phyloP scores from a whole-genome alignment of 2,113 vertebrate genomes.

The Megaleporinus macrocephalus region DNA sequence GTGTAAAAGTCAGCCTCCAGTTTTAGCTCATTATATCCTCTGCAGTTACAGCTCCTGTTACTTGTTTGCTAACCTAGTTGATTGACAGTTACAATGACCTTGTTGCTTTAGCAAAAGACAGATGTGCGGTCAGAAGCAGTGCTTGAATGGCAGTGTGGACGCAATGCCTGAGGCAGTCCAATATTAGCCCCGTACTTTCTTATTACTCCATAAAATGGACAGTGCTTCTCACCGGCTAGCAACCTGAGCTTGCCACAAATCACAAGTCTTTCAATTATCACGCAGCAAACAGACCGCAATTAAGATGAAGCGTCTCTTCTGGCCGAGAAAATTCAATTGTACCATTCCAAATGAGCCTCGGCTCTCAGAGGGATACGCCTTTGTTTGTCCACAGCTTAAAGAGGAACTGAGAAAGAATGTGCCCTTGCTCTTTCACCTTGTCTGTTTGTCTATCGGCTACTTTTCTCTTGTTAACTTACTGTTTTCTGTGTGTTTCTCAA shows the following conservation, averaged over 20 bases:
- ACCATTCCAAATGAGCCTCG: slow-evolving; percentile 26
- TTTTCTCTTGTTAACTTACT: background rate
- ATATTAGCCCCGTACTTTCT: slow-evolving; percentile 22
- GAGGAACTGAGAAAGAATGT: slow-evolving; percentile 4
- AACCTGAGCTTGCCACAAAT: slow-evolving; percentile 35
- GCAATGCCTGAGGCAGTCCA: slow-evolving; percentile 17
- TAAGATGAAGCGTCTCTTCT: slow-evolving; percentile 45
- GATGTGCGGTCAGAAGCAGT: background rate
- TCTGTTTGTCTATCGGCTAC: background rate
- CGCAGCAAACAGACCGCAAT: slow-evolving; percentile 46
- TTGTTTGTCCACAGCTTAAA: slow-evolving; percentile 34
- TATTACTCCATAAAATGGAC: slow-evolving; percentile 51
- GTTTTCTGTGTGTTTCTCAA: background rate
- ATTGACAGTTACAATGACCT: no score
- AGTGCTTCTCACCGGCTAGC: slow-evolving; percentile 30
- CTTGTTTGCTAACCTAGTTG: no score
- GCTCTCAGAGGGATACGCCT: slow-evolving; percentile 12
- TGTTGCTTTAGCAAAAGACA: no score
- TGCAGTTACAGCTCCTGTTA: no score
- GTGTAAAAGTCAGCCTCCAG: no score
- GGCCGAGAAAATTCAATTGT: slow-evolving; percentile 37
- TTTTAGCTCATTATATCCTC: no score
- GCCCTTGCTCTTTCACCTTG: background rate
- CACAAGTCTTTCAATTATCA: slow-evolving; percentile 46
- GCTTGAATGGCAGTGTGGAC: slow-evolving; percentile 25